A percentile compares a stretch with the other conserved stretches of the same genome.
These are phyloP conservation scores for Drosophila ironensis DNA, from an alignment of 1,140 invertebrate species.

Conservation along the genomic window DNA sequence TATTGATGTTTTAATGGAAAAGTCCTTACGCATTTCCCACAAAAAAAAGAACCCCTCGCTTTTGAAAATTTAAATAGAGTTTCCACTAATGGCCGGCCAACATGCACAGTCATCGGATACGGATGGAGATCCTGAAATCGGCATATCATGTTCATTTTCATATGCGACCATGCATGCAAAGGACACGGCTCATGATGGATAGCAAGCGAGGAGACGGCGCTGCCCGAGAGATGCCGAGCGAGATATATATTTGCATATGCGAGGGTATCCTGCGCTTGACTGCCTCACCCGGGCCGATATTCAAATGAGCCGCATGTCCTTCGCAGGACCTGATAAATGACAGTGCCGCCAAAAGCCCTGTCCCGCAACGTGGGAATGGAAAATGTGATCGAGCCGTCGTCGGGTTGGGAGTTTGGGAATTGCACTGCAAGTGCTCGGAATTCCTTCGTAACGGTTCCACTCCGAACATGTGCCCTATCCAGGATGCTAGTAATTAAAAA, in stretches of 20 bases:
- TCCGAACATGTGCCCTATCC: constrained; percentile 3
- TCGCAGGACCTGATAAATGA: constrained; percentile 67
- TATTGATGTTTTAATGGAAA: neutral
- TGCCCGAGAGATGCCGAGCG: neutral
- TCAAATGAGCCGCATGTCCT: constrained; percentile 48
- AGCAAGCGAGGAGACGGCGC: neutral
- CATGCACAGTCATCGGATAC: constrained; percentile 54
- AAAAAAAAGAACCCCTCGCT: neutral
- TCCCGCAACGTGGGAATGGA: constrained; percentile 5
- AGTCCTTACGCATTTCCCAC: neutral
- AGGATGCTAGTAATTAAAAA: constrained; percentile 29
- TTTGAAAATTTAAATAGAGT: too few relatives aligned
- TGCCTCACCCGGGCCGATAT: constrained; percentile 39
- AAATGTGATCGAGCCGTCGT: constrained; percentile 1
- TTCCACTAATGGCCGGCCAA: constrained; percentile 47
- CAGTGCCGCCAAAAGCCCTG: constrained; percentile 11
- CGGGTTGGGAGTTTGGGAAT: constrained; percentile 7
- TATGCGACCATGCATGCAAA: constrained; percentile 65
- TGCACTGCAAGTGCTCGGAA: constrained; percentile 46
- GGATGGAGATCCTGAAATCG: constrained; percentile 45
- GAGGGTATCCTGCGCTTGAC: constrained; percentile 50
- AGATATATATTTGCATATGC: constrained; percentile 62
- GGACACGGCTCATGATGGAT: constrained; percentile 16
- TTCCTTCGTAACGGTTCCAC: constrained; percentile 3
- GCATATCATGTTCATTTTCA: constrained; percentile 74